Evolutionary conservation across 2,797 vertebrate species (phyloP).

Genomic region (Dendrocincla tyrannina): DNA sequence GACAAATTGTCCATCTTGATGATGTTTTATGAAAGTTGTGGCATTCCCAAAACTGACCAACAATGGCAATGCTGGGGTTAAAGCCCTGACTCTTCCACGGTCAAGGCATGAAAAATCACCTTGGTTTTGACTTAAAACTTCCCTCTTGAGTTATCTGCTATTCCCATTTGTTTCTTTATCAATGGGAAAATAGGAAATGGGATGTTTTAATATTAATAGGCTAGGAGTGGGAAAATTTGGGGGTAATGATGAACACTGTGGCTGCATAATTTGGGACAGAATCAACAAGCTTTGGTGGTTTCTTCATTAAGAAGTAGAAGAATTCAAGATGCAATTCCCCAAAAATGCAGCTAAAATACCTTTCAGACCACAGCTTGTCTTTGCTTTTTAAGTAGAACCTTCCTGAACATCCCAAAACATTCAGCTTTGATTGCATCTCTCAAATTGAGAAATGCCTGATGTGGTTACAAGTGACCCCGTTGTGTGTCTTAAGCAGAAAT

Average conservation of each 20-base stretch:
- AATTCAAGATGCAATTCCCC: not conserved
- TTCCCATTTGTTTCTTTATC: not conserved
- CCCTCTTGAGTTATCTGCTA: not conserved
- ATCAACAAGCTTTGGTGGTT: not conserved
- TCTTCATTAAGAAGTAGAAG: not conserved
- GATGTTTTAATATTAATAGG: not conserved
- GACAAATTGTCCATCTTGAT: not conserved
- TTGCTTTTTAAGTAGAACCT: not conserved
- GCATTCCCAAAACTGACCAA: not conserved
- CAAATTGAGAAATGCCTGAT: not conserved
- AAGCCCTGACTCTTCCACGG: not conserved
- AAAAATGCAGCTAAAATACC: not conserved
- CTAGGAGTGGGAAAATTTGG: not conserved
- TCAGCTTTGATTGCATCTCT: not conserved
- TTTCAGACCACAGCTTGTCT: not conserved
- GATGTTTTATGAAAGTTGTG: not conserved
- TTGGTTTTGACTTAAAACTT: not conserved
- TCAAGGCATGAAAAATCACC: not conserved
- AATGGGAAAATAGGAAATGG: not conserved
- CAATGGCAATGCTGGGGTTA: not conserved
- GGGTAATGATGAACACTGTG: not conserved
- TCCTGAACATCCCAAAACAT: not conserved
- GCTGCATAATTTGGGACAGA: not conserved
- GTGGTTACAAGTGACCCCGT: not conserved
- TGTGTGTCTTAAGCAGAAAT: slow-evolving; percentile 3